phyloP scores from a whole-genome alignment of 2,888 invertebrate species.

The Drosophila aldrichi region DNA sequence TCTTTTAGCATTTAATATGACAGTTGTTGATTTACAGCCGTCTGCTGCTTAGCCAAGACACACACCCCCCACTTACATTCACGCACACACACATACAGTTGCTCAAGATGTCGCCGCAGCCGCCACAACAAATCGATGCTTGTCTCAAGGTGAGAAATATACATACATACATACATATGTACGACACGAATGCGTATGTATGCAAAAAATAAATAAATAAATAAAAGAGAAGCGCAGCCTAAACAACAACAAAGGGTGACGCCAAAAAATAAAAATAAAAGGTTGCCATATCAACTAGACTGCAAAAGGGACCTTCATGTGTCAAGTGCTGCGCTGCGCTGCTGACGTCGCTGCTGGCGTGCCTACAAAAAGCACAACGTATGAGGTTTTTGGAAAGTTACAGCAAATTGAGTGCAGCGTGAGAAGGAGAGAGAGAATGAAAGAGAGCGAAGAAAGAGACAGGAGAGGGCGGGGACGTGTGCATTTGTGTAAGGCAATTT shows the following conservation, averaged over 20 bases:
- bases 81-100: constrained; percentile 8
- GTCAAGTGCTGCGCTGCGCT: constrained; percentile 40
- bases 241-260: constrained; percentile 44
- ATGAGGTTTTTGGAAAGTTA: constrained; percentile 58
- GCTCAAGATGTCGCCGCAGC: constrained; percentile 40
- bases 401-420: constrained; percentile 33
- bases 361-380: constrained; percentile 16
- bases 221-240: constrained; percentile 28
- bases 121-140: constrained; percentile 76
- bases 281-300: constrained; percentile 59
- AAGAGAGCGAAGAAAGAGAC: neutral
- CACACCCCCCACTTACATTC: neutral
- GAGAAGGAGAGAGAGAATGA: neutral
- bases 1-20: constrained; percentile 48
- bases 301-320: constrained; percentile 71
- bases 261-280: constrained; percentile 33
- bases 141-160: constrained; percentile 72
- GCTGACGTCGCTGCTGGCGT: constrained; percentile 45
- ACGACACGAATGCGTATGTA: constrained; percentile 40
- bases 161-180: neutral
- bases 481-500: constrained; percentile 52
- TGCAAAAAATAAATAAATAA: constrained; percentile 27
- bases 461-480: neutral
- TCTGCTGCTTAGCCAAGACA: constrained; percentile 45
- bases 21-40: constrained; percentile 66